phyloP scores from a whole-genome alignment of 2,797 vertebrate species.

The Gymnocypris eckloni region DNA sequence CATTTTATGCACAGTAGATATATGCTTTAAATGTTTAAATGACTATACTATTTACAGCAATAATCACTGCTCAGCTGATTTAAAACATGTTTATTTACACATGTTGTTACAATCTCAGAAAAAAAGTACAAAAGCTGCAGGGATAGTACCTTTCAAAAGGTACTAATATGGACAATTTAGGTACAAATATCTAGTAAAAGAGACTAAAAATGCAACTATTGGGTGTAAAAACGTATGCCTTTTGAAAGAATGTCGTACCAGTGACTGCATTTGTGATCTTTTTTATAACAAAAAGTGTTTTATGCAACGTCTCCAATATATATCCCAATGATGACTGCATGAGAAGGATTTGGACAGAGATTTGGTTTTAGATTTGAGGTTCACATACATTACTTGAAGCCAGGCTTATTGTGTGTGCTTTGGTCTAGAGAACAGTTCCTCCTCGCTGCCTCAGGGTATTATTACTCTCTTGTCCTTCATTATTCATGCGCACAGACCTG shows the following conservation, averaged over 20 bases:
- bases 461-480: conserved; percentile 56
- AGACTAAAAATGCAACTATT: background rate
- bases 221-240: background rate
- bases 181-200: background rate
- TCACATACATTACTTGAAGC: background rate
- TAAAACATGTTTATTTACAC: background rate
- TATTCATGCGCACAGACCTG: conserved; percentile 57
- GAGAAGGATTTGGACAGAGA: background rate
- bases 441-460: conserved; percentile 41
- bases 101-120: background rate
- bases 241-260: background rate
- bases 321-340: background rate
- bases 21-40: background rate
- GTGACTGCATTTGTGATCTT: background rate
- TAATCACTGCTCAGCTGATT: background rate
- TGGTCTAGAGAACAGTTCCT: conserved; percentile 34
- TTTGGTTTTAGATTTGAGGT: background rate
- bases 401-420: conserved; percentile 16
- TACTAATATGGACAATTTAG: background rate
- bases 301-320: background rate
- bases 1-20: background rate
- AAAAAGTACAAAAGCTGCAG: background rate
- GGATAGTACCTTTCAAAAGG: background rate
- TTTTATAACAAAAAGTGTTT: background rate
- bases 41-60: background rate